phyloP scores from a whole-genome alignment of 2,888 invertebrate genomes.

The Heliconius cydno region DNA sequence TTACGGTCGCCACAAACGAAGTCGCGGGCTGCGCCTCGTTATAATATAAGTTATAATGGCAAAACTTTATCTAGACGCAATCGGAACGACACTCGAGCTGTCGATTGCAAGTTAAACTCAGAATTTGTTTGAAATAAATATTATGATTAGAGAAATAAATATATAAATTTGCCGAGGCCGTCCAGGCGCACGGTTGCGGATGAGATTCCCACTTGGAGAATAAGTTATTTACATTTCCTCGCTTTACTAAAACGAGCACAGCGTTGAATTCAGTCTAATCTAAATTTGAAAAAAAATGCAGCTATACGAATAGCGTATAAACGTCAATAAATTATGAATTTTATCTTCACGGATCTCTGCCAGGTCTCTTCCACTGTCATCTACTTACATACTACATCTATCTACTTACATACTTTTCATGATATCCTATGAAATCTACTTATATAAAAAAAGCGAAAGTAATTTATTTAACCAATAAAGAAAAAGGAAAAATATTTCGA shows the following conservation, averaged over 20 bases:
- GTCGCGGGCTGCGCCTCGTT: not conserved
- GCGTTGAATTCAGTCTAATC: too few species aligned
- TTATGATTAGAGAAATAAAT: not conserved
- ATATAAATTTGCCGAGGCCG: not conserved
- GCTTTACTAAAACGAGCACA: too few species aligned
- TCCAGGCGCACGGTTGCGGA: too few species aligned
- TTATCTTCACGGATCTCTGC: not conserved
- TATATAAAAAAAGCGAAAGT: not conserved
- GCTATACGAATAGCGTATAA: too few species aligned
- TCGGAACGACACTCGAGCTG: not conserved
- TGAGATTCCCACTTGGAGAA: too few species aligned
- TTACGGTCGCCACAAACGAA: too few species aligned
- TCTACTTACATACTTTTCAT: not conserved
- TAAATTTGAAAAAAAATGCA: too few species aligned
- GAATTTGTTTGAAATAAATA: not conserved
- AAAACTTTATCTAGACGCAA: not conserved
- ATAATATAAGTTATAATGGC: not conserved
- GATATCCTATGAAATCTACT: not conserved
- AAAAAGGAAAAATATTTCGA: slow-evolving; percentile 9
- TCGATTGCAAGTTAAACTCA: slow-evolving; percentile 1
- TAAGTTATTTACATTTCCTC: too few species aligned
- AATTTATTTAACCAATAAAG: slow-evolving; percentile 18
- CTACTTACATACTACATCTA: not conserved
- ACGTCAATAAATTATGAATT: too few species aligned
- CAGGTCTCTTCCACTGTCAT: not conserved